A percentile compares a stretch with the other conserved stretches of the same genome.
phyloP scores from a whole-genome alignment of 2,888 invertebrate species.

The Leptopterna dolabrata region DNA sequence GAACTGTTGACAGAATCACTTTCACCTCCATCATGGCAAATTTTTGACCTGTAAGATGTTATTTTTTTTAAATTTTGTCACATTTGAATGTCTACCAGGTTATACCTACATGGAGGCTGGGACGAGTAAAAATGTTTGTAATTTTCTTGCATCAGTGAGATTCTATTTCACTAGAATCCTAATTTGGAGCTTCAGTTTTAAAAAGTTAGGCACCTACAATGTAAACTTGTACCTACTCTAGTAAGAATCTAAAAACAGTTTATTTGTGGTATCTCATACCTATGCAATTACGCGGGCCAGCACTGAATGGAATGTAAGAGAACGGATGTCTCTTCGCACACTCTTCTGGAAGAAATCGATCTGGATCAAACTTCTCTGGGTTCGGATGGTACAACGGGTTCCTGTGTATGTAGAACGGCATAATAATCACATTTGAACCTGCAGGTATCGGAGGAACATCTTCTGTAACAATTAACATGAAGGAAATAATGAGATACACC shows the following conservation, averaged over 20 bases:
- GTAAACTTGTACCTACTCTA: too few species aligned
- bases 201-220: too few species aligned
- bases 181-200: too few species aligned
- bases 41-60: slow-evolving; percentile 61
- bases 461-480: slow-evolving; percentile 48
- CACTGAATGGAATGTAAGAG: slow-evolving; percentile 68
- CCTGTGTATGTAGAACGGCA: slow-evolving; percentile 65
- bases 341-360: slow-evolving; percentile 68
- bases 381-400: slow-evolving; percentile 67
- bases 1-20: slow-evolving; percentile 60
- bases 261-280: slow-evolving; percentile 61
- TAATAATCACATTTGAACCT: slow-evolving; percentile 61
- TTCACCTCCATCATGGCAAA: slow-evolving; percentile 64
- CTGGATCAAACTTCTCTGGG: slow-evolving; percentile 68
- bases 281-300: slow-evolving; percentile 69
- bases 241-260: too few species aligned
- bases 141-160: too few species aligned
- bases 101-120: too few species aligned
- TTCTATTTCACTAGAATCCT: too few species aligned
- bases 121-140: background rate
- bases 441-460: slow-evolving; percentile 60
- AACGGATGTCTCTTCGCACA: slow-evolving; percentile 67
- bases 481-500: too few species aligned
- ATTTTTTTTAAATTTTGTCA: too few species aligned
- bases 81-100: too few species aligned